Conservation (phyloP, 2,888 invertebrate species). For the Pyrgus malvae region DNA sequence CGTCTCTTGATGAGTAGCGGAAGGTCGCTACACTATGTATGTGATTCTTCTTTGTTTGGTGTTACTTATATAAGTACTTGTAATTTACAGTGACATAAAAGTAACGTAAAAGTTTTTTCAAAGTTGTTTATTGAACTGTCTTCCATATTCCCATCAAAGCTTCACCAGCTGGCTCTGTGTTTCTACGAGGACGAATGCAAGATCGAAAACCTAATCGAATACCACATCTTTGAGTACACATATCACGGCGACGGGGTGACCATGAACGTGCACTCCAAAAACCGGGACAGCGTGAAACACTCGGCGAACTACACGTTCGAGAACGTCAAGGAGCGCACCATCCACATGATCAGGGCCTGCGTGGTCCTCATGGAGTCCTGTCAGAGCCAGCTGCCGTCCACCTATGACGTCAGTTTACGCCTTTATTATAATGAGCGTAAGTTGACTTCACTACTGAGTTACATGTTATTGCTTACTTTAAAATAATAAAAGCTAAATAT, state of each 20-base stretch:
- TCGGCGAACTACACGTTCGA: conserved; percentile 48
- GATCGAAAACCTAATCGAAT: conserved; percentile 60
- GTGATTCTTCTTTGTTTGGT: too few relatives aligned
- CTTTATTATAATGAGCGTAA: conserved; percentile 68
- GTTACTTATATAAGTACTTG: too few relatives aligned
- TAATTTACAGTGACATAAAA: too few relatives aligned
- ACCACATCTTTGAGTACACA: conserved; percentile 59
- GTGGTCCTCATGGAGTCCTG: conserved; percentile 48
- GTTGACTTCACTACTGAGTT: neutral
- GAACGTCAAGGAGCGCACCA: conserved; percentile 47
- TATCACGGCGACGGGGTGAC: conserved; percentile 52
- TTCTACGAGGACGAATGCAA: conserved; percentile 61
- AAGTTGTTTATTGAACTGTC: neutral
- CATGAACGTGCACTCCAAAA: conserved; percentile 50
- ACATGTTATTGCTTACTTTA: neutral
- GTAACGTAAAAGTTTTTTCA: too few relatives aligned
- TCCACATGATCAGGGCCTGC: conserved; percentile 49
- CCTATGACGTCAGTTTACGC: conserved; percentile 55
- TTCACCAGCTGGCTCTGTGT: conserved; percentile 62
- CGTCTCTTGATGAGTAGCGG: too few relatives aligned
- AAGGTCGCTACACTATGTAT: too few relatives aligned
- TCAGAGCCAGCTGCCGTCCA: conserved; percentile 40
- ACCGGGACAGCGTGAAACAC: conserved; percentile 35
- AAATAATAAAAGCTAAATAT: neutral
- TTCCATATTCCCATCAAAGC: conserved; percentile 49